Evolutionary conservation across 2,797 vertebrate genomes (phyloP).

Genomic region (Scarus forsteni): DNA sequence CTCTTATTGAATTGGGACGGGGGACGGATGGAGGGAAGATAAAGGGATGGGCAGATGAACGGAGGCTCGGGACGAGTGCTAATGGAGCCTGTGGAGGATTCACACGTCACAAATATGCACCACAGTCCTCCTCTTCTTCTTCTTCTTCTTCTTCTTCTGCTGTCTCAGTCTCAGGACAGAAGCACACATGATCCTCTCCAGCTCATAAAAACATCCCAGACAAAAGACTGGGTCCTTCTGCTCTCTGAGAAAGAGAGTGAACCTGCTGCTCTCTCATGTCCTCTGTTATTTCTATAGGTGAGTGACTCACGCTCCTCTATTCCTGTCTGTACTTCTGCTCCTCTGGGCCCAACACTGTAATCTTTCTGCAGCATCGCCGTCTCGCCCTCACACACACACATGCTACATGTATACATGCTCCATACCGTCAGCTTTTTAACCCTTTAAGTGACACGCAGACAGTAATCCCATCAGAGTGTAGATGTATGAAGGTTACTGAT

Average conservation of each 20-base stretch:
- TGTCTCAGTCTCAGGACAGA: conserved; percentile 21
- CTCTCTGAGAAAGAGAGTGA: conserved; percentile 28
- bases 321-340: conserved; percentile 60
- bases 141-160: conserved; percentile 4
- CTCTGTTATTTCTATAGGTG: conserved; percentile 67
- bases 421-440: not conserved
- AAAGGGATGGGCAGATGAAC: conserved; percentile 74
- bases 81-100: conserved; percentile 62
- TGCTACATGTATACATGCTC: conserved; percentile 3
- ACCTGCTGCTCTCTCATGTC: conserved; percentile 45
- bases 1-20: conserved; percentile 84
- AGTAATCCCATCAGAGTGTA: not conserved
- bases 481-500: not conserved
- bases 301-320: conserved; percentile 67
- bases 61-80: conserved; percentile 68
- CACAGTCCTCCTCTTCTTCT: conserved; percentile 2
- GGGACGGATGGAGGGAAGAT: conserved; percentile 70
- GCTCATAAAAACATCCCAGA: conserved; percentile 35
- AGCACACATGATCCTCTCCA: conserved; percentile 24
- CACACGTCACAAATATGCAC: conserved; percentile 53
- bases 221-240: conserved; percentile 56
- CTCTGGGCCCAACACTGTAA: conserved; percentile 50
- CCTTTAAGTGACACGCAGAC: not conserved
- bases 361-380: conserved; percentile 25
- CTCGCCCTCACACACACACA: conserved; percentile 18